Evolutionary conservation across 2,888 invertebrate species (phyloP), one percentile per base, ranked within the genome.

Genomic region (Clostera curtula): DNA sequence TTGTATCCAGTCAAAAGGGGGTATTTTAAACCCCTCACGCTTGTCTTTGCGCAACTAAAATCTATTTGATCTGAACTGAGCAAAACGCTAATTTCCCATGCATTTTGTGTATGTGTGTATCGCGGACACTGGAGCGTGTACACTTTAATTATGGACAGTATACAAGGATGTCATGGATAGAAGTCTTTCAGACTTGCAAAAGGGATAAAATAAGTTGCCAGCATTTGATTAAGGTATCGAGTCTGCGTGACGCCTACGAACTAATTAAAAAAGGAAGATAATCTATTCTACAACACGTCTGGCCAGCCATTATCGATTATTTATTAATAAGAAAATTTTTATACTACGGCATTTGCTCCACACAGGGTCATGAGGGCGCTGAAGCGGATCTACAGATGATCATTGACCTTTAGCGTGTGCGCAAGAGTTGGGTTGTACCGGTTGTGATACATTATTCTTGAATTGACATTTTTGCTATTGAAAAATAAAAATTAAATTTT

Each of bases 381-480:
- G 73, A 83, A 68, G 76, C 83, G 83, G 82, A 82, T 83, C 82
- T 82, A 75, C 71, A 68, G 75, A 74, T 83, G 82, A 82, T 76
- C 82, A 76, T 79, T 80, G 82, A 83, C 82, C 82, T 82, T 83
- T 82, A 74, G 54, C 63, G 73, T 66, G 70, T 67, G 74, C 71
- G 71, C 72, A 74, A 67, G 68, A 58, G 63, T 51, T 56, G 51
- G n/a, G 53, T 34, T 56, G 59, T 73, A 73, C 75, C 76, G 76
- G 77, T 77, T 73, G 69, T 75, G 69, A 71, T 65, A 71, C 69
- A 74, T 75, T 72, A 69, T 69, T 64, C 59, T 49, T 43, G 49
- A 49, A 59, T 54, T 46, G 39, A 42, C 49, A 48, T n/a, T n/a
- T n/a, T n/a, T n/a, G n/a, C n/a, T n/a, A n/a, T n/a, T n/a, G n/a